Conservation (phyloP, 1,140 invertebrate genomes). For the Leucophenga varia region DNA sequence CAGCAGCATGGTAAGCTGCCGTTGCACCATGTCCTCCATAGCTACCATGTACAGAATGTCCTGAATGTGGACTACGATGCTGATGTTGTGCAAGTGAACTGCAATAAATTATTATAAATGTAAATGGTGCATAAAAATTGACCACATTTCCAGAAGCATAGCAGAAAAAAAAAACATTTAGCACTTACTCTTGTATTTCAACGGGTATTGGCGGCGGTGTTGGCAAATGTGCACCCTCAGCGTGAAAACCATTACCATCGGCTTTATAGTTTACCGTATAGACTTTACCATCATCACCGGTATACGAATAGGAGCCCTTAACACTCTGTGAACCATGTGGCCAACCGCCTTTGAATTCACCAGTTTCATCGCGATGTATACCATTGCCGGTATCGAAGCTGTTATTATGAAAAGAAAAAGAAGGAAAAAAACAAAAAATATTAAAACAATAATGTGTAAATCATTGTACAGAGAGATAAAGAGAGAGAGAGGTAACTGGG, state of each 20-base stretch:
- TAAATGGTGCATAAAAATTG: neutral
- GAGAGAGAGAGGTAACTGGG: neutral
- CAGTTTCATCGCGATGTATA: slow-evolving; percentile 61
- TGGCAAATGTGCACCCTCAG: slow-evolving; percentile 75
- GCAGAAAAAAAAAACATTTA: neutral
- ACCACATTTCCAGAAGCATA: neutral
- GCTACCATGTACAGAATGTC: too few species aligned
- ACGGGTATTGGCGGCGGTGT: slow-evolving; percentile 64
- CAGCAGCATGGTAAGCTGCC: slow-evolving; percentile 29
- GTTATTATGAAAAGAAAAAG: slow-evolving; percentile 19
- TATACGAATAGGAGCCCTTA: slow-evolving; percentile 65
- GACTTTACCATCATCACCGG: slow-evolving; percentile 62
- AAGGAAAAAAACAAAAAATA: neutral
- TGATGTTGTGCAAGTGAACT: too few species aligned
- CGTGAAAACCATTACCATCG: slow-evolving; percentile 63
- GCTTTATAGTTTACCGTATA: slow-evolving; percentile 72
- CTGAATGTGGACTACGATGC: slow-evolving; percentile 1
- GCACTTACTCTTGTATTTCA: slow-evolving; percentile 58
- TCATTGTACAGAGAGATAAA: neutral
- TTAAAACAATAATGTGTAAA: neutral
- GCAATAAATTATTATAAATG: too few species aligned
- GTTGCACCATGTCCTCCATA: slow-evolving; percentile 23
- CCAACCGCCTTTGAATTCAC: slow-evolving; percentile 57
- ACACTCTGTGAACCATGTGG: slow-evolving; percentile 62
- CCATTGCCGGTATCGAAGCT: slow-evolving; percentile 64